Conservation (phyloP, 1,140 invertebrate genomes). For the Bactericera cockerelli region DNA sequence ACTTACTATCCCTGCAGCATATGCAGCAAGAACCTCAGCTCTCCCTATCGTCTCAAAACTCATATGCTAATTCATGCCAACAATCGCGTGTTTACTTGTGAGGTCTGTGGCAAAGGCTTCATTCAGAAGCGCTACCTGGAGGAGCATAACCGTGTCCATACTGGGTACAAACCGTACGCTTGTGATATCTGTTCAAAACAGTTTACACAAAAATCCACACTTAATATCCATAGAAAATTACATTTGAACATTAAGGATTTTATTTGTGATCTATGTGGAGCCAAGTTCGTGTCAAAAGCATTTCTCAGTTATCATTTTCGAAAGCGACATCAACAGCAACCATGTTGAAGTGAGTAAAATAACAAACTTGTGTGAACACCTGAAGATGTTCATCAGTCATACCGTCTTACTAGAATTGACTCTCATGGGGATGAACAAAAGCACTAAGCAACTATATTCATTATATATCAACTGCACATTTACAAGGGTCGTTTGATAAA, state of each 20-base stretch:
- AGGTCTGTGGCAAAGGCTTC: slow-evolving; percentile 32
- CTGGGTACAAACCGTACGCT: slow-evolving; percentile 45
- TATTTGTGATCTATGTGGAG: slow-evolving; percentile 33
- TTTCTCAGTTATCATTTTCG: slow-evolving; percentile 31
- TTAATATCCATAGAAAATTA: slow-evolving; percentile 33
- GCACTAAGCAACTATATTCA: too few relatives aligned
- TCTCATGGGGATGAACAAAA: too few relatives aligned
- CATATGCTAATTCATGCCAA: slow-evolving; percentile 26
- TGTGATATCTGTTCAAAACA: slow-evolving; percentile 38
- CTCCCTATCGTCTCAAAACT: not conserved
- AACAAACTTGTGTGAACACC: too few relatives aligned
- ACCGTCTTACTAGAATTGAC: too few relatives aligned
- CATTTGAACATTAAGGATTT: slow-evolving; percentile 39
- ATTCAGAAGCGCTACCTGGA: slow-evolving; percentile 39
- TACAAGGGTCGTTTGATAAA: too few relatives aligned
- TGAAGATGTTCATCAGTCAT: too few relatives aligned
- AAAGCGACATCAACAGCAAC: not conserved
- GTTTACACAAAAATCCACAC: slow-evolving; percentile 34
- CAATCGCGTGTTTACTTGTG: slow-evolving; percentile 28
- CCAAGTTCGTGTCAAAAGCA: slow-evolving; percentile 34
- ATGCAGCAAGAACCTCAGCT: not conserved
- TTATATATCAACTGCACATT: too few relatives aligned
- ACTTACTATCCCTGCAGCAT: not conserved
- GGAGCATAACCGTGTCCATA: slow-evolving; percentile 44
- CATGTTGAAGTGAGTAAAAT: too few relatives aligned